A percentile compares a stretch with the other conserved stretches of the same genome.
These are phyloP conservation scores for Gallinago media DNA, from an alignment of 2,113 vertebrate genomes.

Conservation along the genomic window DNA sequence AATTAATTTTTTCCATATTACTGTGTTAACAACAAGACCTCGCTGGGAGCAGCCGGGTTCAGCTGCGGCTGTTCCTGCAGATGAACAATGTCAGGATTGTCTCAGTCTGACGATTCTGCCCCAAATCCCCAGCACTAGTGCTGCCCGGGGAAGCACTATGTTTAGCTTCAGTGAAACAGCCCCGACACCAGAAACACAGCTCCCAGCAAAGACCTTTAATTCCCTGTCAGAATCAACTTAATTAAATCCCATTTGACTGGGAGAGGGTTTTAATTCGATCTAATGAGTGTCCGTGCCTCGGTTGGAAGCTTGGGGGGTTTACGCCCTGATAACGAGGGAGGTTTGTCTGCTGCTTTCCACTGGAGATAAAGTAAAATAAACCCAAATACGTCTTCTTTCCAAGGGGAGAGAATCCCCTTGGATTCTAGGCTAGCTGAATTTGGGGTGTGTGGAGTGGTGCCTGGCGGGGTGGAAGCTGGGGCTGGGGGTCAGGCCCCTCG, in stretches of 20 bases:
- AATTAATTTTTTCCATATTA: not conserved
- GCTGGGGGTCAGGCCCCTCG: not conserved
- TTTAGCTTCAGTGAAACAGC: not conserved
- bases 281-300: not conserved
- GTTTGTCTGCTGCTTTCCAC: not conserved
- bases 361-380: not conserved
- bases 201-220: conserved; percentile 45
- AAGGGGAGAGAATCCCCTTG: not conserved
- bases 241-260: conserved; percentile 57
- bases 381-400: not conserved
- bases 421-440: too few species aligned
- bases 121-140: not conserved
- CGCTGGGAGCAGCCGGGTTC: not conserved
- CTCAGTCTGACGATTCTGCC: not conserved
- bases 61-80: not conserved
- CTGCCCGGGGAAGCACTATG: not conserved
- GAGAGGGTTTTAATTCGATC: not conserved
- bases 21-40: not conserved
- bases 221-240: conserved; percentile 51
- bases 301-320: not conserved
- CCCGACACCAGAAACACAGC: not conserved
- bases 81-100: not conserved
- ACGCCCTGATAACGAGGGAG: not conserved
- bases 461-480: rapidly evolving
- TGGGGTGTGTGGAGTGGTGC: rapidly evolving